Evolutionary conservation across 2,113 vertebrate species (phyloP).

Genomic region (Chlorodrepanis virens): DNA sequence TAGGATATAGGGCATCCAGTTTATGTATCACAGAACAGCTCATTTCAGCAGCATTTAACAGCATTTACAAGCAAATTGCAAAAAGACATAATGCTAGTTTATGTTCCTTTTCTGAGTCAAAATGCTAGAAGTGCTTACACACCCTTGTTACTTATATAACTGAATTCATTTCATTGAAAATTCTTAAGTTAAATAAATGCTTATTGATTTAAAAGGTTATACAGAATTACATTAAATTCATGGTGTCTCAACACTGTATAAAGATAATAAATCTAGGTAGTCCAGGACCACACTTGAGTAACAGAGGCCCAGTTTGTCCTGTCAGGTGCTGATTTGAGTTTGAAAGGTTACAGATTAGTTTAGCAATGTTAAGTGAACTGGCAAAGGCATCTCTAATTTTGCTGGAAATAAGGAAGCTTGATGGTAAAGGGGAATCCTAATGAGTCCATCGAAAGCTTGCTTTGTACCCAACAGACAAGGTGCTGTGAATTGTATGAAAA

Average conservation of each 20-base stretch:
- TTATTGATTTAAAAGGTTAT: conserved; percentile 68
- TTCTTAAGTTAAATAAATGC: conserved; percentile 64
- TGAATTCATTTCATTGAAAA: conserved; percentile 55
- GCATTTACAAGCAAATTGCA: background rate
- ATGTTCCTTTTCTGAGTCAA: background rate
- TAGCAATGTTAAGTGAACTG: conserved; percentile 87
- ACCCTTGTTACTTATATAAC: conserved; percentile 28
- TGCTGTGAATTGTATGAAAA: conserved; percentile 95
- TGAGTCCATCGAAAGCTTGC: conserved; percentile 93
- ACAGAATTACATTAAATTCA: conserved; percentile 48
- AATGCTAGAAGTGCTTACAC: background rate
- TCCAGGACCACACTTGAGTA: conserved; percentile 62
- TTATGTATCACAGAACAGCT: background rate
- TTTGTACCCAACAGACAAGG: conserved; percentile 93
- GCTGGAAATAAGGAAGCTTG: conserved; percentile 90
- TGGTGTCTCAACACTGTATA: conserved; percentile 40
- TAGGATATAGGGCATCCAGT: background rate
- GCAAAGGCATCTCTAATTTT: conserved; percentile 91
- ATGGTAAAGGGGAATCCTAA: conserved; percentile 94
- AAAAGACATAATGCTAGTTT: background rate
- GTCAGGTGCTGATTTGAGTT: conserved; percentile 75
- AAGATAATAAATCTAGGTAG: conserved; percentile 72
- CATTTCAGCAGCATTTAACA: background rate
- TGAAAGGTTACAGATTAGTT: conserved; percentile 83
- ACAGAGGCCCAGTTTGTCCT: conserved; percentile 69